Evolutionary conservation across 2,113 vertebrate genomes (phyloP).

Genomic region (Saiga tatarica): DNA sequence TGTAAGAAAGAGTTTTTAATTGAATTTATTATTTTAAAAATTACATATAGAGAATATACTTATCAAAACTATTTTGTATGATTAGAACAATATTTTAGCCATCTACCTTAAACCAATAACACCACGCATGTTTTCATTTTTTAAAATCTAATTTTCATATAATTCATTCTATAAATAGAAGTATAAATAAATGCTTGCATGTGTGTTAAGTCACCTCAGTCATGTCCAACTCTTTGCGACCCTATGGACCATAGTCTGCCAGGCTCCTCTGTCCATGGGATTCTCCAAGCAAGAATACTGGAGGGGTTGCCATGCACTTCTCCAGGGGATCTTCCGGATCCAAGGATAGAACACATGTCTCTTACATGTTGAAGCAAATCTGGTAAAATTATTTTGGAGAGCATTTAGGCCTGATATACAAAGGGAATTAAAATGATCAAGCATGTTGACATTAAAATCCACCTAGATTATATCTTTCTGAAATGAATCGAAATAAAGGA

Average conservation of each 20-base stretch:
- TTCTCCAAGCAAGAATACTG: neutral
- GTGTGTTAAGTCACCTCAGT: neutral
- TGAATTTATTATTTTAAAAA: neutral
- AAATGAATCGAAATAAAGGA: neutral
- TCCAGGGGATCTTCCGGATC: neutral
- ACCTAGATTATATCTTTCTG: neutral
- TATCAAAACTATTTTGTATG: neutral
- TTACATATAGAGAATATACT: neutral
- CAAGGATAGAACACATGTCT: neutral
- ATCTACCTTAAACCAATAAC: neutral
- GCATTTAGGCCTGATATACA: neutral
- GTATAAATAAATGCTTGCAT: neutral
- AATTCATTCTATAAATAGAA: neutral
- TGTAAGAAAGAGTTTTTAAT: neutral
- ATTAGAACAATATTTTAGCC: neutral
- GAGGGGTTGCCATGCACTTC: too few species aligned
- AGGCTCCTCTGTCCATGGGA: neutral
- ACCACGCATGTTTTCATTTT: neutral
- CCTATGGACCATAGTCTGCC: neutral
- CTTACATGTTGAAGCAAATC: neutral
- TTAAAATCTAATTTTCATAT: neutral
- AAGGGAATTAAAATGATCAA: neutral
- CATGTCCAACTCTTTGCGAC: neutral
- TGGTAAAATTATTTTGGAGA: neutral
- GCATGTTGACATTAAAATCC: neutral